Evolutionary conservation across 2,797 vertebrate genomes (phyloP).

Genomic region (Coreius guichenoti): DNA sequence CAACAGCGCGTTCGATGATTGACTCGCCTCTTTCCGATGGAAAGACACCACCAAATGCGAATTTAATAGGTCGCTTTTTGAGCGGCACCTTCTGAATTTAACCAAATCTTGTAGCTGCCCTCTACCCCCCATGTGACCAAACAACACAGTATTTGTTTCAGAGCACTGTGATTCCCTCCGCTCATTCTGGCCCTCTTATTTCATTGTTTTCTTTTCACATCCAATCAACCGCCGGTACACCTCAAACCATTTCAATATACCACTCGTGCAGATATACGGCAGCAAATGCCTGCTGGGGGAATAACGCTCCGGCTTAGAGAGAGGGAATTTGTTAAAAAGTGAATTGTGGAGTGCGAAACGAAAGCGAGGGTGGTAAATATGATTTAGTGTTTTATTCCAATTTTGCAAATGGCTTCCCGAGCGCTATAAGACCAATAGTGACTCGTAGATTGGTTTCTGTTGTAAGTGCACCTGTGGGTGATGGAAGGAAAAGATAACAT

Average conservation of each 20-base stretch:
- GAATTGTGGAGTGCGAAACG: neutral
- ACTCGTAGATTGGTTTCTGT: conserved; percentile 22
- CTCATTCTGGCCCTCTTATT: conserved; percentile 77
- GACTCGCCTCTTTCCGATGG: conserved; percentile 64
- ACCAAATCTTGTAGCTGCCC: conserved; percentile 10
- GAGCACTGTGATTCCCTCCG: conserved; percentile 68
- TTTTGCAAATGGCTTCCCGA: conserved; percentile 33
- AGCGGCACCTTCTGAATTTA: conserved; percentile 6
- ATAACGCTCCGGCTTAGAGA: conserved; percentile 42
- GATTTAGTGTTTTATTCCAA: conserved; percentile 17
- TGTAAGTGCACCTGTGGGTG: conserved; percentile 23
- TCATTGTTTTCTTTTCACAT: conserved; percentile 82
- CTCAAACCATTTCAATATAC: conserved; percentile 86
- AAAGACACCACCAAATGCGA: neutral
- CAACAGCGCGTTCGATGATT: conserved; percentile 61
- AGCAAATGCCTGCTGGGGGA: conserved; percentile 69
- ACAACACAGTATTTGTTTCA: conserved; percentile 70
- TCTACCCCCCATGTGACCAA: conserved; percentile 45
- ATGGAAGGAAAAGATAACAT: neutral
- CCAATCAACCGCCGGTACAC: conserved; percentile 79
- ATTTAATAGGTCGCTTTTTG: conserved; percentile 56
- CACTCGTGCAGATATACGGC: conserved; percentile 73
- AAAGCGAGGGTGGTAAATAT: conserved; percentile 30
- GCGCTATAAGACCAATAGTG: conserved; percentile 1
- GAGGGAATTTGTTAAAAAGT: conserved; percentile 47